A percentile compares a stretch with the other conserved stretches of the same genome.
These are phyloP conservation scores for Creontiades dilutus DNA, from an alignment of 2,888 invertebrate genomes.

Conservation along the genomic window DNA sequence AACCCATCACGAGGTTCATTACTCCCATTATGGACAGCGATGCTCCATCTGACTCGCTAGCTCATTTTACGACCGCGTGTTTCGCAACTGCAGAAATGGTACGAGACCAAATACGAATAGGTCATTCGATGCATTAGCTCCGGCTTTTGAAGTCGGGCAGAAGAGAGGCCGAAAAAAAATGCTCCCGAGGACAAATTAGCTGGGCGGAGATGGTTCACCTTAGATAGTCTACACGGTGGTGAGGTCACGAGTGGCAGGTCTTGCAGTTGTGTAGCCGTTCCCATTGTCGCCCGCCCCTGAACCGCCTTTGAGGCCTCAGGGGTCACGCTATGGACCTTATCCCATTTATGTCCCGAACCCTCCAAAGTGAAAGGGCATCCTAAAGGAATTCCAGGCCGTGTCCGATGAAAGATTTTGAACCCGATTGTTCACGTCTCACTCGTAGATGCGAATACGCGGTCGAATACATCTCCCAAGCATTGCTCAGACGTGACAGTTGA, in stretches of 20 bases:
- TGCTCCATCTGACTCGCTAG: background rate
- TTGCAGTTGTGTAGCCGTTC: background rate
- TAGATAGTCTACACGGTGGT: background rate
- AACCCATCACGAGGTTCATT: background rate
- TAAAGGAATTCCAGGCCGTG: background rate
- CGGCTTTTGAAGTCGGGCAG: background rate
- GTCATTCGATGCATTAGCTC: background rate
- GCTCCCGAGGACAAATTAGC: slow-evolving; percentile 29
- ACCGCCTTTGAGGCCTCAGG: background rate
- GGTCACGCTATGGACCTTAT: slow-evolving; percentile 37
- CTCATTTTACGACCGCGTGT: background rate
- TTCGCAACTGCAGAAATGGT: slow-evolving; percentile 1
- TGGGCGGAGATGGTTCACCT: slow-evolving; percentile 9
- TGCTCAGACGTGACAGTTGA: too few species aligned
- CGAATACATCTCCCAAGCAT: too few species aligned
- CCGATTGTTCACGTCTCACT: background rate
- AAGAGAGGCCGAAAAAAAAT: slow-evolving; percentile 23
- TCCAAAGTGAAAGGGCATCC: background rate
- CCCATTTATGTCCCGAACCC: background rate
- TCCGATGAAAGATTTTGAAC: slow-evolving; percentile 1
- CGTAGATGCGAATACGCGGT: background rate
- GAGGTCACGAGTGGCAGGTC: background rate
- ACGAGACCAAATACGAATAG: background rate
- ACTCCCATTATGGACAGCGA: background rate
- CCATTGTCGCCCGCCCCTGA: slow-evolving; percentile 31